Evolutionary conservation across 1,140 invertebrate genomes (phyloP).

Genomic region (Zaprionus taronus): DNA sequence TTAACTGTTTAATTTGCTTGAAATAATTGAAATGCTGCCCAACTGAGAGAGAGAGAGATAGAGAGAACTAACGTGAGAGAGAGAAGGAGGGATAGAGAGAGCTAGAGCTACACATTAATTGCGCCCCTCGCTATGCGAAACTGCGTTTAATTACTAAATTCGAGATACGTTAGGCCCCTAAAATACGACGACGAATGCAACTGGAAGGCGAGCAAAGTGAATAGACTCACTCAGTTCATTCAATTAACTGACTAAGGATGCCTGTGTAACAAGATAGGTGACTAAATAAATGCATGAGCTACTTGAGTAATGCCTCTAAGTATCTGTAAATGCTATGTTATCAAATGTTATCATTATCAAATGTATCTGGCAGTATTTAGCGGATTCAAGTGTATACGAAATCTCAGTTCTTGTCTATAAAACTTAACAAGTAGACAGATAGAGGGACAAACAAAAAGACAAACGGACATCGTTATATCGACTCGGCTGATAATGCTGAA

Average conservation of each 20-base stretch:
- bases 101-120: constrained; percentile 35
- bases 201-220: background rate
- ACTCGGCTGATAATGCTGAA: too few species aligned
- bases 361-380: background rate
- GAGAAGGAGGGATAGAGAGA: background rate
- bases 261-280: background rate
- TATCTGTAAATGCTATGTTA: background rate
- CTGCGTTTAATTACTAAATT: constrained; percentile 59
- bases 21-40: constrained; percentile 74
- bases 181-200: constrained; percentile 1
- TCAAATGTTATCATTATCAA: background rate
- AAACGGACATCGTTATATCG: too few species aligned
- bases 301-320: background rate
- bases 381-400: background rate
- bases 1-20: constrained; percentile 79
- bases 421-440: background rate
- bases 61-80: background rate
- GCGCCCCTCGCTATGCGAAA: constrained; percentile 20
- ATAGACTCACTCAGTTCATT: constrained; percentile 34
- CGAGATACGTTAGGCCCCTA: constrained; percentile 11
- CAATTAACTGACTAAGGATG: constrained; percentile 27
- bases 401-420: background rate
- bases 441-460: too few species aligned
- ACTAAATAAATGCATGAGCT: background rate
- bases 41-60: constrained; percentile 11